Base-by-base conservation (phyloP, 2,888 invertebrate genomes). In the Folsomia candida region DNA sequence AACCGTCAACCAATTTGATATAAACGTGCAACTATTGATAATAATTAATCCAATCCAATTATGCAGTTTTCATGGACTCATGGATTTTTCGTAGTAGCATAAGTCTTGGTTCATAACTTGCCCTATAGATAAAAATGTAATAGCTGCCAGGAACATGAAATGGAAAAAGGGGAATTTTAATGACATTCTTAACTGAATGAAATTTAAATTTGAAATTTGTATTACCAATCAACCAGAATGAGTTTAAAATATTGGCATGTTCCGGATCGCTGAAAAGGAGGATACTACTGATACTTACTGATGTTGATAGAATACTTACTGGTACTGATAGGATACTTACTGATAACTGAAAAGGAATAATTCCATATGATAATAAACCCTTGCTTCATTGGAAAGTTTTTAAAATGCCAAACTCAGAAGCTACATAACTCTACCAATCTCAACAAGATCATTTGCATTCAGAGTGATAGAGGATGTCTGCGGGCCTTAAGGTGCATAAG, bases 221-320 rank as follows among this genome's bases (percentile, higher is more conserved):
- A n/a, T n/a, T n/a, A n/a, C n/a, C n/a, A n/a, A 88, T 87, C 81
- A 88, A 83, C 88, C 88, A 88, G 84, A 88, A 86, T 68, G 87
- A 86, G 81, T 87, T 87, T 68, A 84, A 81, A 74, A 87, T 83
- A 81, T 86, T 86, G 73, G 84, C 85, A 79, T 86, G 86, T 77
- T 85, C 84, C 73, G 83, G 83, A 80, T 86, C 86, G 80, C 86
- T 86, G 82, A 61, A 83, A 37, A n/a, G n/a, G n/a, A n/a, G n/a
- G n/a, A n/a, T n/a, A n/a, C n/a, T n/a, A n/a, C n/a, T n/a, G n/a
- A n/a, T n/a, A n/a, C n/a, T n/a, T n/a, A n/a, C n/a, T n/a, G n/a
- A n/a, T n/a, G n/a, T n/a, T n/a, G n/a, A n/a, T n/a, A n/a, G n/a
- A n/a, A n/a, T n/a, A n/a, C n/a, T n/a, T n/a, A n/a, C n/a, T n/a